phyloP scores from a whole-genome alignment of 1,140 invertebrate genomes.

The Drosophila elegans region DNA sequence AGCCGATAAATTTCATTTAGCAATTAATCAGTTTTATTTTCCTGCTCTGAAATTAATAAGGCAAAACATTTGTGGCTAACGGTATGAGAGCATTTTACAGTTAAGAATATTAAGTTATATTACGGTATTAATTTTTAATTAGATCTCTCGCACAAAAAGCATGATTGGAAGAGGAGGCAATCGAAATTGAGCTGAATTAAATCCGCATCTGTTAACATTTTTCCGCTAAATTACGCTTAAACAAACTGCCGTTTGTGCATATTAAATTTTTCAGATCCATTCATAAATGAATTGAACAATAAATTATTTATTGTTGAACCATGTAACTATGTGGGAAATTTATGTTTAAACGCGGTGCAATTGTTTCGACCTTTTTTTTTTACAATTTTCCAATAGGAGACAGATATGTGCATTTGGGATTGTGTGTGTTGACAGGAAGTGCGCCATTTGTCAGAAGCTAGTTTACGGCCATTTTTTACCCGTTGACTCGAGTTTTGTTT shows the following conservation, averaged over 20 bases:
- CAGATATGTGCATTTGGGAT: slow-evolving; percentile 27
- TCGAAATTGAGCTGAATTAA: neutral
- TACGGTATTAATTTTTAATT: slow-evolving; percentile 4
- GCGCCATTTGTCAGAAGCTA: slow-evolving; percentile 67
- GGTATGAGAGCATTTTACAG: slow-evolving; percentile 3
- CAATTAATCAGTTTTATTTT: slow-evolving; percentile 24
- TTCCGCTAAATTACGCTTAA: slow-evolving; percentile 34
- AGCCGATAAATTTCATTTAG: slow-evolving; percentile 20
- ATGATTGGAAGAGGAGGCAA: neutral
- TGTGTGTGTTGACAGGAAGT: slow-evolving; percentile 50
- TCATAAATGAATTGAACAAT: slow-evolving; percentile 50
- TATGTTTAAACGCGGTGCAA: slow-evolving; percentile 29
- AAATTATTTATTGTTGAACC: slow-evolving; percentile 33
- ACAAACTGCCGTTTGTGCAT: slow-evolving; percentile 26
- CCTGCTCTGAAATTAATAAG: slow-evolving; percentile 5
- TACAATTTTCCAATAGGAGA: slow-evolving; percentile 18
- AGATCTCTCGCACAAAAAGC: slow-evolving; percentile 1
- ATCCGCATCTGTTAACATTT: slow-evolving; percentile 14
- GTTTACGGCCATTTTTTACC: slow-evolving; percentile 55
- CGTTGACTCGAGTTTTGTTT: slow-evolving; percentile 39
- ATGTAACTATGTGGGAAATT: slow-evolving; percentile 38
- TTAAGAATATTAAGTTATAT: neutral
- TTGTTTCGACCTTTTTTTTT: slow-evolving; percentile 33
- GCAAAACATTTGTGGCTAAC: neutral
- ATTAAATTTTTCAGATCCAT: slow-evolving; percentile 44